phyloP scores from a whole-genome alignment of 2,797 vertebrate genomes.

The Neosalanx taihuensis region DNA sequence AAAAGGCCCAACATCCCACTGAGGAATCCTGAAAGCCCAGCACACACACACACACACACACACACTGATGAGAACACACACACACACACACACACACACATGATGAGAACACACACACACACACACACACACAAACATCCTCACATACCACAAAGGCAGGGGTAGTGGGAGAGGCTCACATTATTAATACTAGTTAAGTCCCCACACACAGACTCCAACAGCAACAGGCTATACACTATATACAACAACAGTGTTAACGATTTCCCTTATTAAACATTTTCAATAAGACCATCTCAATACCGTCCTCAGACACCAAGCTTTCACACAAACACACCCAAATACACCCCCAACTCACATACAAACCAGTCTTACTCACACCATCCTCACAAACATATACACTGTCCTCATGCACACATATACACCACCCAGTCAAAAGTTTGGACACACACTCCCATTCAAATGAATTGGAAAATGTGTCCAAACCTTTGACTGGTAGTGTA shows the following conservation, averaged over 20 bases:
- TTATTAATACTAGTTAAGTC: not conserved
- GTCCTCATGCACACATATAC: not conserved
- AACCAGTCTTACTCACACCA: not conserved
- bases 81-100: not conserved
- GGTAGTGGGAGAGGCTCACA: not conserved
- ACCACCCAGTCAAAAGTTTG: constrained; percentile 1
- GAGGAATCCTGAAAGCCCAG: not conserved
- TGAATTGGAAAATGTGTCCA: too few species aligned
- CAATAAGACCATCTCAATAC: too few species aligned
- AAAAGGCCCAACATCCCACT: not conserved
- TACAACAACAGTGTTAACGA: not conserved
- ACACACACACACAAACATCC: not conserved
- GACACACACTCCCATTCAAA: too few species aligned
- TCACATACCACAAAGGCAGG: not conserved
- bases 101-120: too few species aligned
- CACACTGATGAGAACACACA: not conserved
- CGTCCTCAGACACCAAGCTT: not conserved
- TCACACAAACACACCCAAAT: not conserved
- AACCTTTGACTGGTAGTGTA: too few species aligned
- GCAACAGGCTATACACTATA: too few species aligned
- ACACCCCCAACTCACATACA: not conserved
- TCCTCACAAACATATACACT: not conserved
- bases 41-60: constrained; percentile 20
- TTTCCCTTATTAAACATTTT: not conserved
- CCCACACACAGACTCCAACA: not conserved